A percentile compares a stretch with the other conserved stretches of the same genome.
Evolutionary conservation across 2,113 vertebrate genomes (phyloP).

Genomic region (Motacilla alba): DNA sequence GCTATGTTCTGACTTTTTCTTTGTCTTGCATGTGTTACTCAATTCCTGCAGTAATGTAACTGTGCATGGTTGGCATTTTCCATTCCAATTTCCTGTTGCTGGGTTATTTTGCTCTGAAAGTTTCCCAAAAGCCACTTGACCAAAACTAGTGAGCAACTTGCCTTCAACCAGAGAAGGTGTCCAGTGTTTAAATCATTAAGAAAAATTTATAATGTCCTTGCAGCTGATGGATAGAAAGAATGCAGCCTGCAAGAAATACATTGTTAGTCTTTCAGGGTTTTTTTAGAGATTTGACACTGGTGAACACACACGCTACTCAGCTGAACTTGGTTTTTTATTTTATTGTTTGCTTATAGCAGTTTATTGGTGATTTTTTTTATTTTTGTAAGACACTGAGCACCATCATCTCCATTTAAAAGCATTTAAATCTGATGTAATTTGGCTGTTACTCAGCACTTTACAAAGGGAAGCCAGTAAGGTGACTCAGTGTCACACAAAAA

Average conservation of each 20-base stretch:
- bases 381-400: slow-evolving; percentile 9
- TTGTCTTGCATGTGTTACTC: slow-evolving; percentile 70
- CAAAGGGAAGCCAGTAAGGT: slow-evolving; percentile 38
- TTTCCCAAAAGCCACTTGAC: slow-evolving; percentile 64
- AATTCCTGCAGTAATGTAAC: slow-evolving; percentile 40
- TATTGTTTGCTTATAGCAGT: slow-evolving; percentile 7
- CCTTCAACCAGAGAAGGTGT: background rate
- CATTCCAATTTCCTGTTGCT: slow-evolving; percentile 20
- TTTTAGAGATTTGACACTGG: slow-evolving; percentile 6
- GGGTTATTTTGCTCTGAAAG: slow-evolving; percentile 55
- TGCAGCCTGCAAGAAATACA: background rate
- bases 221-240: background rate
- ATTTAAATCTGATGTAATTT: slow-evolving; percentile 8
- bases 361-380: background rate
- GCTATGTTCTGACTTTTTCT: slow-evolving; percentile 55
- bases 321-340: background rate
- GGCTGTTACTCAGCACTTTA: slow-evolving; percentile 49
- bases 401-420: background rate
- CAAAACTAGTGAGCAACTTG: slow-evolving; percentile 26
- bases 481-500: background rate
- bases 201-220: slow-evolving; percentile 7
- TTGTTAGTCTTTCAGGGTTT: background rate
- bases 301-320: background rate
- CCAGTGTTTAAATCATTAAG: background rate
- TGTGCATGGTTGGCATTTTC: slow-evolving; percentile 60